Evolutionary conservation across 1,140 invertebrate species (phyloP), one percentile per base, ranked within the genome.

Genomic region (Matsumurasca onukii): DNA sequence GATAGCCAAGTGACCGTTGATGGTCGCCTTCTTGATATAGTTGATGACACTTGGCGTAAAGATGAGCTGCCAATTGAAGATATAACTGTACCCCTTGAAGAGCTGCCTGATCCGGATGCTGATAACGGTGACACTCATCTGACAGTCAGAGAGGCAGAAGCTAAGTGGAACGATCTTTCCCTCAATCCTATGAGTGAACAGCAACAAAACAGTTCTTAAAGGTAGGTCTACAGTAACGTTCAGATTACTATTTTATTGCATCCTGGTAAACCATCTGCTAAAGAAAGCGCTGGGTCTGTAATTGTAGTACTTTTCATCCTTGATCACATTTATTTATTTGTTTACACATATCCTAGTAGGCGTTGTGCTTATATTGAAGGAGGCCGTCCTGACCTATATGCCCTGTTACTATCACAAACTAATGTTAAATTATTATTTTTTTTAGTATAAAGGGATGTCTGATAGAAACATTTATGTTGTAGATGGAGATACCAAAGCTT

Each of bases 41-140:
- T 97, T 63, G 94, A 97, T 79, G 89, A 93, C 72, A 86, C 86
- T 73, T 98, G 96, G 96, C 84, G 91, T 69, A 86, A 88, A 72
- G 94, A 97, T 76, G 85, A 89, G 72, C 80, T 98, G 31, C 95
- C 95, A 17, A 85, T 90, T 74, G 94, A 98, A 77, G 94, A 97
- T 75, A 95, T 98, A 74, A 82, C 86, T 67, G 95, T 98, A 13
- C 95, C 95, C 12, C 75, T 89, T 51, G 85, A 89, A 72, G 94
- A 98, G 82, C 80, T 98, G 31, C 92, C 95, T 3, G 95, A 97
- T 82, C 92, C 93, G 1, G 95, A 98, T 79, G 94, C 94, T 30
- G 95, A 98, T 77, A 94, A 93, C 76, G 93, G 92, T 24, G 94
- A 96, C 78, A 90, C 90, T 45, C 90, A 92, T 74, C 88, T 96